These are phyloP conservation scores for Bugula neritina DNA, from an alignment of 2,888 invertebrate species.

Conservation along the genomic window DNA sequence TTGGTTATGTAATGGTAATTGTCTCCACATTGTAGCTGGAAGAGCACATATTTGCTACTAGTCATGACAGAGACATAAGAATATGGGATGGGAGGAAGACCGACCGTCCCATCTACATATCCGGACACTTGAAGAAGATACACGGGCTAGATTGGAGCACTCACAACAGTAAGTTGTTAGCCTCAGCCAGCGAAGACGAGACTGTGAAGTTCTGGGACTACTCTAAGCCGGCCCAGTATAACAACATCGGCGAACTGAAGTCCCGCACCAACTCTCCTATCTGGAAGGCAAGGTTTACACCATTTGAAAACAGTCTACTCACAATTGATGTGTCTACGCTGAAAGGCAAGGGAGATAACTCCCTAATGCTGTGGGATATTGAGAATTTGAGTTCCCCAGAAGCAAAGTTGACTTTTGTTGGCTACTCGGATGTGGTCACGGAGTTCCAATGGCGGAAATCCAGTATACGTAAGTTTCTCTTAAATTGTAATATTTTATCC, in stretches of 20 bases:
- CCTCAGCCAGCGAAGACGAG: conserved; percentile 87
- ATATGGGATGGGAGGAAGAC: conserved; percentile 79
- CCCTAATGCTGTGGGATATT: conserved; percentile 70
- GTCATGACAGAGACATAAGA: conserved; percentile 90
- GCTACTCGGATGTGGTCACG: conserved; percentile 85
- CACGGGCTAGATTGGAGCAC: conserved; percentile 89
- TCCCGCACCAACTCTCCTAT: conserved; percentile 20
- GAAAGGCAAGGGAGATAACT: conserved; percentile 75
- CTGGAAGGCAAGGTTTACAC: conserved; percentile 55
- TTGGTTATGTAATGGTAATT: no score
- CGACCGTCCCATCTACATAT: conserved; percentile 72
- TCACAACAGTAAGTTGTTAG: conserved; percentile 44
- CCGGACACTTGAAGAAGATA: conserved; percentile 83
- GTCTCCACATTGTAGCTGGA: conserved; percentile 35
- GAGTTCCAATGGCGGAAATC: conserved; percentile 86
- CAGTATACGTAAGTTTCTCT: conserved; percentile 37
- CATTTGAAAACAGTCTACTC: conserved; percentile 84
- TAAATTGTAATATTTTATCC: no score
- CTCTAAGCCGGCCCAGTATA: neutral
- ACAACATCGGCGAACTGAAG: conserved; percentile 19
- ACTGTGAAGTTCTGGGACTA: conserved; percentile 65
- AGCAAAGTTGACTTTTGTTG: conserved; percentile 57
- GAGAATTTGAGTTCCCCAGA: conserved; percentile 3
- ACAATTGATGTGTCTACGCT: conserved; percentile 88
- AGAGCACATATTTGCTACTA: conserved; percentile 73